phyloP scores from a whole-genome alignment of 2,888 invertebrate species.

The Ormyrus thymus region DNA sequence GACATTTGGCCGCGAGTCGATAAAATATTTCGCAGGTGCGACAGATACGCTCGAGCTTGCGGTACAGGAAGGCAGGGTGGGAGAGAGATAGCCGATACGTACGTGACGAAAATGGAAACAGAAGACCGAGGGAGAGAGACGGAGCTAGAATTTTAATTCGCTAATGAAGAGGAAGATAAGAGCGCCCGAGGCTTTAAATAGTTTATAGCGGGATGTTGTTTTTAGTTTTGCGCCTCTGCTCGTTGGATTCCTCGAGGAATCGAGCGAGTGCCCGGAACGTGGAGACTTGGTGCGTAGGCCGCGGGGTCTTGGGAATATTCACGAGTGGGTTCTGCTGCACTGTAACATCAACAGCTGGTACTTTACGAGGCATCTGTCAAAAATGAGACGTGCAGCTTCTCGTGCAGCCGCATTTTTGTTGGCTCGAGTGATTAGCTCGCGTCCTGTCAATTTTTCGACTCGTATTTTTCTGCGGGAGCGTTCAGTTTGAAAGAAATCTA shows the following conservation, averaged over 20 bases:
- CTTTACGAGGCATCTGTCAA: not conserved
- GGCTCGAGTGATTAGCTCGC: too few species aligned
- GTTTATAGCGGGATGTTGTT: too few species aligned
- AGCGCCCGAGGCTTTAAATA: too few species aligned
- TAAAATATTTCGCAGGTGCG: slow-evolving; percentile 27
- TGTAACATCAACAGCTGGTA: slow-evolving; percentile 34
- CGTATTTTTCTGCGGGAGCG: too few species aligned
- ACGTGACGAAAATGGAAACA: slow-evolving; percentile 43
- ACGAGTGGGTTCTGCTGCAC: not conserved
- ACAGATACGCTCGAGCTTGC: not conserved
- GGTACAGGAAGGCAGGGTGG: not conserved
- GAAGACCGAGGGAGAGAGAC: not conserved
- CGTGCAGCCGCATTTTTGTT: too few species aligned
- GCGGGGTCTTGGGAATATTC: not conserved
- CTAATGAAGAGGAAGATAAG: slow-evolving; percentile 15
- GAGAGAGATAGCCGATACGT: slow-evolving; percentile 16
- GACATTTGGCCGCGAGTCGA: slow-evolving; percentile 4
- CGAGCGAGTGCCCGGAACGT: too few species aligned
- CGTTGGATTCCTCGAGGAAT: too few species aligned
- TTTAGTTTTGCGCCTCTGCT: too few species aligned
- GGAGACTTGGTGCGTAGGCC: too few species aligned
- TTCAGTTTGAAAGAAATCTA: not conserved
- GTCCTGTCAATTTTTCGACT: too few species aligned
- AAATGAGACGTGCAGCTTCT: too few species aligned
- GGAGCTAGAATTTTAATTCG: slow-evolving; percentile 26